Conservation (phyloP, 2,113 vertebrate genomes). For the Microcebus jonahi region DNA sequence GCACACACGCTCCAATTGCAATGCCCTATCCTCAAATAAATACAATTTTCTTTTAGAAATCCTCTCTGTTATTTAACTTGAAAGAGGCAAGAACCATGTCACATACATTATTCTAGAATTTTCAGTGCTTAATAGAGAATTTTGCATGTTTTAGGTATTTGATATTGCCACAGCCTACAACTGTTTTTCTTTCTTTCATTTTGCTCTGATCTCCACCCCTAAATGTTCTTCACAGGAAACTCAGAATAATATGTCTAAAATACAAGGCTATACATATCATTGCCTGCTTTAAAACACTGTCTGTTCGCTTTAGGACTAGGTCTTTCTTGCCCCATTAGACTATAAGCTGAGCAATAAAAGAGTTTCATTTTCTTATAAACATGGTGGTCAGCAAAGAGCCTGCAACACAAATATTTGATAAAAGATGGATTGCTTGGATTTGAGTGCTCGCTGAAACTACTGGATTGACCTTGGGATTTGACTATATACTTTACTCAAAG, state of each 20-base stretch:
- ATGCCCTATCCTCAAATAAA: not conserved
- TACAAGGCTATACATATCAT: not conserved
- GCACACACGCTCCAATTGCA: not conserved
- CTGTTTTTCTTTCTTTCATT: not conserved
- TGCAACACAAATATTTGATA: not conserved
- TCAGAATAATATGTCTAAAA: slow-evolving; percentile 11
- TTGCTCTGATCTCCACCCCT: not conserved
- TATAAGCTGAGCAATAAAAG: not conserved
- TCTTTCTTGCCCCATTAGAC: not conserved
- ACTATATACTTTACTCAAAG: slow-evolving; percentile 37
- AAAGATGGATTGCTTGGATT: not conserved
- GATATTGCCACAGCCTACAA: not conserved
- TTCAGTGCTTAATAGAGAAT: not conserved
- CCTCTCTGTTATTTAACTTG: not conserved
- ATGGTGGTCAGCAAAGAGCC: not conserved
- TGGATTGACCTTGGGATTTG: not conserved
- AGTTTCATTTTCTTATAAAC: not conserved
- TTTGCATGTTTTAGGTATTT: not conserved
- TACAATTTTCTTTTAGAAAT: not conserved
- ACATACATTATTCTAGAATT: not conserved
- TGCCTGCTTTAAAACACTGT: not conserved
- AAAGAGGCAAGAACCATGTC: not conserved
- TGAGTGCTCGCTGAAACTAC: slow-evolving; percentile 36
- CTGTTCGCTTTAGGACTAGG: not conserved
- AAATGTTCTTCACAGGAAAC: slow-evolving; percentile 6